Conservation (phyloP, 2,113 vertebrate genomes). For the Dipodomys merriami region DNA sequence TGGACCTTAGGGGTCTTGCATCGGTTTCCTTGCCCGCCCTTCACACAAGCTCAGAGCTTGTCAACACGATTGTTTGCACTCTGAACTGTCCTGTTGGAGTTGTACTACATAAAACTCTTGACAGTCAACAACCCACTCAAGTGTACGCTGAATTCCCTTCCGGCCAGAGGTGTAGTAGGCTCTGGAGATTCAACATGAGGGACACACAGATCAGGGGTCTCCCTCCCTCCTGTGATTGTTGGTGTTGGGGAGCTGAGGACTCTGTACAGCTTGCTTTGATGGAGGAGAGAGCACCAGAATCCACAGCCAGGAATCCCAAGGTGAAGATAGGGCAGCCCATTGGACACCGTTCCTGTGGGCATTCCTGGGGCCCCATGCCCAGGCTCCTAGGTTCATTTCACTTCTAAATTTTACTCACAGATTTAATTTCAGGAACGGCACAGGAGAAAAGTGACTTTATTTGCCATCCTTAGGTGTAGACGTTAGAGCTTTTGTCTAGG, state of each 20-base stretch:
- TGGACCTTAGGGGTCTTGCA: background rate
- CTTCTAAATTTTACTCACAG: background rate
- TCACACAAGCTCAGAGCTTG: background rate
- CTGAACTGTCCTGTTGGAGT: background rate
- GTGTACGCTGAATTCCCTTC: background rate
- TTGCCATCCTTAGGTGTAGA: background rate
- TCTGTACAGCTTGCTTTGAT: background rate
- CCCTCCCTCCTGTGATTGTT: background rate
- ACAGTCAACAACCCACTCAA: background rate
- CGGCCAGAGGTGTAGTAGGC: background rate
- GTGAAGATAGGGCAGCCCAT: background rate
- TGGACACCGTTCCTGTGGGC: fast-evolving
- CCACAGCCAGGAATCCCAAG: background rate
- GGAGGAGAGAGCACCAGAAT: background rate
- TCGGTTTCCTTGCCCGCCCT: background rate
- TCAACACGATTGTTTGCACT: background rate
- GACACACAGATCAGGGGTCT: background rate
- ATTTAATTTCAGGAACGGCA: background rate
- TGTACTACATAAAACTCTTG: conserved; percentile 6
- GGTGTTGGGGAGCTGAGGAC: background rate
- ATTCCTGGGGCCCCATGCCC: background rate
- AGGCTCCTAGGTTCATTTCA: background rate
- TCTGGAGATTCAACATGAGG: background rate
- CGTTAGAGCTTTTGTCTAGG: background rate
- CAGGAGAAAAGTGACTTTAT: background rate